Conservation (phyloP, 2,113 vertebrate genomes). For the Hirundichthys speculiger region DNA sequence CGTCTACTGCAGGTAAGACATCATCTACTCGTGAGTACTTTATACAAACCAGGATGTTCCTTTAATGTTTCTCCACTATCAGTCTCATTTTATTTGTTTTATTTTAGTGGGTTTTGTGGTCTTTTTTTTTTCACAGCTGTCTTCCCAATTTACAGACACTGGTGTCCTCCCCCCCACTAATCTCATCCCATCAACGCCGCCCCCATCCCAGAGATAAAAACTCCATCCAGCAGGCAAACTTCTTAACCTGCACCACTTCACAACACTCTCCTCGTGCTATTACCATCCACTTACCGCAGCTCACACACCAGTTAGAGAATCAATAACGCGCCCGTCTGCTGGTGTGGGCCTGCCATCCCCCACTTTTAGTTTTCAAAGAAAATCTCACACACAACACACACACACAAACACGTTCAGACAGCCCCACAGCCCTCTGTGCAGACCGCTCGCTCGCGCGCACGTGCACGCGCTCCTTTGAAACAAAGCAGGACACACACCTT, state of each 20-base stretch:
- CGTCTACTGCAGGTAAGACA: no score
- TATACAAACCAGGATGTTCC: no score
- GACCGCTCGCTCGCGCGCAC: conserved; percentile 34
- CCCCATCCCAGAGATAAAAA: conserved; percentile 57
- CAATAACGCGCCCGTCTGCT: conserved; percentile 35
- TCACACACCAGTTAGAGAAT: conserved; percentile 58
- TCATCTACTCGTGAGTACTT: no score
- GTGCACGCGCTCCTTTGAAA: conserved; percentile 48
- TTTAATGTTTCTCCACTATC: background rate
- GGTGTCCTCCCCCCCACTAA: conserved; percentile 53
- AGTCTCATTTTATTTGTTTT: background rate
- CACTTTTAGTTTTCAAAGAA: conserved; percentile 58
- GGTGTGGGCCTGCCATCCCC: background rate
- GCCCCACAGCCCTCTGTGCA: conserved; percentile 46
- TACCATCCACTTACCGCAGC: conserved; percentile 68
- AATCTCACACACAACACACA: conserved; percentile 30
- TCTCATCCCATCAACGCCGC: conserved; percentile 55
- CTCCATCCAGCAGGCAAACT: conserved; percentile 56
- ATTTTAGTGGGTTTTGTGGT: conserved; percentile 27
- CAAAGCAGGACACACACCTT: conserved; percentile 68
- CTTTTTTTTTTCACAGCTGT: conserved; percentile 26
- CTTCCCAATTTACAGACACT: conserved; percentile 35
- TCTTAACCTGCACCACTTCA: conserved; percentile 68
- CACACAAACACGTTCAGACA: conserved; percentile 26
- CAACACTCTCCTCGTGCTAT: conserved; percentile 62